A percentile compares a stretch with the other conserved stretches of the same genome.
phyloP scores from a whole-genome alignment of 2,797 vertebrate species.

The Esox lucius region DNA sequence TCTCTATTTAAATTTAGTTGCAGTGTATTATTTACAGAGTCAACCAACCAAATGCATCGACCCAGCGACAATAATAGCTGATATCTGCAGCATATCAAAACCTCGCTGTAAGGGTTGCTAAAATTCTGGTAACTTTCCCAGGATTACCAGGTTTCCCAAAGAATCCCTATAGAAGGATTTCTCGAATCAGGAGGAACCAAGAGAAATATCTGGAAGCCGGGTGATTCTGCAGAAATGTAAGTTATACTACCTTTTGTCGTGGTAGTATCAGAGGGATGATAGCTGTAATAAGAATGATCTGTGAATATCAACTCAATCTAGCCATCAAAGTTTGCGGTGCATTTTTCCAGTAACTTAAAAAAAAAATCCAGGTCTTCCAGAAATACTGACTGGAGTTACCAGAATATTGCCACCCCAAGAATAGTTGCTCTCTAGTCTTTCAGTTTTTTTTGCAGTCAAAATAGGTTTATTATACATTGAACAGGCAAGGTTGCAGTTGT shows the following conservation, averaged over 20 bases:
- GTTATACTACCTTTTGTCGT: slow-evolving; percentile 51
- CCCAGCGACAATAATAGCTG: slow-evolving; percentile 59
- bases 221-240: no score
- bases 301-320: slow-evolving; percentile 48
- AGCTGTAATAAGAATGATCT: slow-evolving; percentile 64
- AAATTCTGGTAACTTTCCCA: background rate
- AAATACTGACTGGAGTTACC: background rate
- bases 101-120: background rate
- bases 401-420: background rate
- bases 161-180: background rate
- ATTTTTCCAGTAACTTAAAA: no score
- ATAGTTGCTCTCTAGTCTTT: background rate
- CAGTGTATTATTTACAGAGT: slow-evolving; percentile 60
- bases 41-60: slow-evolving; percentile 56
- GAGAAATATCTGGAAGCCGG: background rate
- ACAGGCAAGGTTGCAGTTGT: slow-evolving; percentile 43
- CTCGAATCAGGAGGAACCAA: background rate
- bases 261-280: slow-evolving; percentile 59
- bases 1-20: slow-evolving; percentile 61
- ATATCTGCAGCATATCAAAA: slow-evolving; percentile 65
- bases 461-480: slow-evolving; percentile 51
- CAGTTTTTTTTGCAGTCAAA: slow-evolving; percentile 60
- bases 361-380: background rate
- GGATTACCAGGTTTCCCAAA: background rate
- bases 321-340: slow-evolving; percentile 27